These are phyloP conservation scores for Phyllotreta cruciferae DNA, from an alignment of 2,888 invertebrate genomes.

Conservation along the genomic window DNA sequence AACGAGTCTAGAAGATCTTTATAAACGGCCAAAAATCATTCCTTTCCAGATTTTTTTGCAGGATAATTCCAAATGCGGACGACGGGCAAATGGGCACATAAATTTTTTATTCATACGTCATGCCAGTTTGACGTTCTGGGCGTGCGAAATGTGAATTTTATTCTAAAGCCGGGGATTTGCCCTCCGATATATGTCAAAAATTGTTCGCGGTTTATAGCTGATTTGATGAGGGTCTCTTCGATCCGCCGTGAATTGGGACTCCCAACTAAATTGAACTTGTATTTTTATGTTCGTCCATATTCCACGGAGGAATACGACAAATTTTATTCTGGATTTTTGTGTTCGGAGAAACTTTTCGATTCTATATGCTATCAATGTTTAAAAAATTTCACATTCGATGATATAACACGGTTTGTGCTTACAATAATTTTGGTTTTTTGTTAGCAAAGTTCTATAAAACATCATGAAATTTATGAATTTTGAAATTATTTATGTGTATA, in stretches of 20 bases:
- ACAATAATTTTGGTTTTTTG: no score
- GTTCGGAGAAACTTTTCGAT: background rate
- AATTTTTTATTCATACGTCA: slow-evolving; percentile 41
- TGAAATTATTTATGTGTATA: no score
- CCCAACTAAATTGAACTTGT: slow-evolving; percentile 48
- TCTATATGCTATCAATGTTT: no score
- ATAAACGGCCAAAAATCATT: no score
- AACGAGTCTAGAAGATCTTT: no score
- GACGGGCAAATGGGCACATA: background rate
- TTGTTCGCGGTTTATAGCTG: slow-evolving; percentile 59
- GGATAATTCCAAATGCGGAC: no score
- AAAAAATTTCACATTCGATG: no score
- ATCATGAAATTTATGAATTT: no score
- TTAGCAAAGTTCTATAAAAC: no score
- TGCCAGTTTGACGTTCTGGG: slow-evolving; percentile 30
- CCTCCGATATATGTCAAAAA: slow-evolving; percentile 57
- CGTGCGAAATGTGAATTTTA: slow-evolving; percentile 56
- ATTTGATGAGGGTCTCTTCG: slow-evolving; percentile 57
- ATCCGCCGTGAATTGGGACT: slow-evolving; percentile 41
- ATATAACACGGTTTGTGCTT: no score
- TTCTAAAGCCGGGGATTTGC: slow-evolving; percentile 51
- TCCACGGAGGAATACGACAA: slow-evolving; percentile 26
- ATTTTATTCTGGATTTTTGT: slow-evolving; percentile 11
- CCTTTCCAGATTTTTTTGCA: no score
- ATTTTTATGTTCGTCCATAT: slow-evolving; percentile 45